A percentile compares a stretch with the other conserved stretches of the same genome.
These are phyloP conservation scores for Pelobates fuscus DNA, from an alignment of 2,113 vertebrate species.

Conservation along the genomic window DNA sequence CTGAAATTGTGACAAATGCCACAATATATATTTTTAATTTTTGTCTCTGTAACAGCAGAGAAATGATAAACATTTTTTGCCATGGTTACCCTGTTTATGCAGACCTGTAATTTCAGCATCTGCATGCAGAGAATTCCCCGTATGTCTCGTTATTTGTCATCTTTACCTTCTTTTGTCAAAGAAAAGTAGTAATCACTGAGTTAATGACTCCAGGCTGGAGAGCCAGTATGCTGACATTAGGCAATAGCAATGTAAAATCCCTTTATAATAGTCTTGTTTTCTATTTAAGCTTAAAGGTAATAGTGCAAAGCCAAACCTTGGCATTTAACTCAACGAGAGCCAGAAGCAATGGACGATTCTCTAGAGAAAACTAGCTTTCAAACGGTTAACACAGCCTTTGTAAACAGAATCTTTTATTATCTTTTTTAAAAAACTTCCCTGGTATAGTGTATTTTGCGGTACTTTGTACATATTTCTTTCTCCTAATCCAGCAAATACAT, in stretches of 20 bases:
- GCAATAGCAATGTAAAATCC: background rate
- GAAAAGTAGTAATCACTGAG: background rate
- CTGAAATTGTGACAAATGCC: too few relatives aligned
- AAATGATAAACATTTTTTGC: too few relatives aligned
- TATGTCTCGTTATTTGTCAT: background rate
- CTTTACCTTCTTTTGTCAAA: background rate
- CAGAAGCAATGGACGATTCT: background rate
- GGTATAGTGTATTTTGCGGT: background rate
- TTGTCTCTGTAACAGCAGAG: too few relatives aligned
- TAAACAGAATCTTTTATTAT: background rate
- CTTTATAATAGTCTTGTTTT: constrained; percentile 1
- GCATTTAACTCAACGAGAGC: background rate
- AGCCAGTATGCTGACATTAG: background rate
- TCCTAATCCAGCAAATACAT: background rate
- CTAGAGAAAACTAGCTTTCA: background rate
- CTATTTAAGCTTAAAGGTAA: background rate
- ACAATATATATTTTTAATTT: too few relatives aligned
- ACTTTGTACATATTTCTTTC: background rate
- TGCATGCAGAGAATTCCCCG: too few relatives aligned
- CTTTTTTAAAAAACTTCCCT: background rate
- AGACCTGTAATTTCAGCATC: too few relatives aligned
- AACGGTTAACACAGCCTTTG: background rate
- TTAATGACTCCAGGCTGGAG: too few relatives aligned
- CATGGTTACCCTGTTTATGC: too few relatives aligned
- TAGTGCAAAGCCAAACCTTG: background rate